Evolutionary conservation across 2,797 vertebrate species (phyloP).

Genomic region (Hydrophis major): DNA sequence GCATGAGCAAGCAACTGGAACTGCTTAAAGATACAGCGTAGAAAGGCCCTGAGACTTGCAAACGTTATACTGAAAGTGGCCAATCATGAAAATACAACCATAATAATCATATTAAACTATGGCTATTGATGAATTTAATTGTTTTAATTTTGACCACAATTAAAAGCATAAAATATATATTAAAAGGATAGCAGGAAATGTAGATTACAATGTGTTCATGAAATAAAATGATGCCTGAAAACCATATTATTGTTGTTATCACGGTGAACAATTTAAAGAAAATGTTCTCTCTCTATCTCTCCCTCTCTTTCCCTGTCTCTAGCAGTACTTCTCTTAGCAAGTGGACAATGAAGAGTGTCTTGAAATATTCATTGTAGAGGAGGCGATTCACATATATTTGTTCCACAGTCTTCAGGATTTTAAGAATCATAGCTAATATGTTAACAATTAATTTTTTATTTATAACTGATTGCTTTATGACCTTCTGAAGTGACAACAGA

Average conservation of each 20-base stretch:
- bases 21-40: not conserved
- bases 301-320: rapidly evolving
- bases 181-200: not conserved
- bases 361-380: not conserved
- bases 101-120: not conserved
- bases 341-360: not conserved
- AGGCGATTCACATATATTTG: not conserved
- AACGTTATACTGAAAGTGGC: not conserved
- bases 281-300: not conserved
- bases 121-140: not conserved
- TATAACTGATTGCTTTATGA: not conserved
- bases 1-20: not conserved
- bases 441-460: not conserved
- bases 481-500: not conserved
- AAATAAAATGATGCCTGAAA: not conserved
- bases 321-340: not conserved
- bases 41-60: not conserved
- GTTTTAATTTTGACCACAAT: not conserved
- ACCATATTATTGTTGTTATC: not conserved
- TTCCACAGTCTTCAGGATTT: not conserved
- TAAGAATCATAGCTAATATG: not conserved
- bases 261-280: not conserved
- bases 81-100: not conserved
- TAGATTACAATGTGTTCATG: not conserved
- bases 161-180: not conserved